Evolutionary conservation across 2,888 invertebrate species (phyloP), one percentile per base, ranked within the genome.

Genomic region (Conops quadrifasciatus): DNA sequence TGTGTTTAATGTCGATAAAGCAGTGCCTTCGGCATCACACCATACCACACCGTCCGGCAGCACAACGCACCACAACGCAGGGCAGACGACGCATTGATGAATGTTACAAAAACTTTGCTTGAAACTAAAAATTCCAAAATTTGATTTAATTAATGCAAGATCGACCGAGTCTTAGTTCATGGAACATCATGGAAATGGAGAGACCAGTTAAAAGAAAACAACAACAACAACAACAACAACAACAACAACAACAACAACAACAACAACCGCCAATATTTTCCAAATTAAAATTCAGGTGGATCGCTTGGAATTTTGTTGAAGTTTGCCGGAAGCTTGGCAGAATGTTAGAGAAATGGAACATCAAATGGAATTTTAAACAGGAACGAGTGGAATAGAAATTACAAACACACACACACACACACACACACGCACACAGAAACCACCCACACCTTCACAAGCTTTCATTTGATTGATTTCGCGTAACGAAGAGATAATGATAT

Each of bases 61-160:
- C 36, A n/a, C n/a, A n/a, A n/a, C n/a, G n/a, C n/a, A n/a, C 21
- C 53, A 53, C 21, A 5, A 2, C 1, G 3, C 53, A 2, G 4
- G 11, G n/a, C 45, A 68, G 45, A 36, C 45, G 7, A 36, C 62
- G 28, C 47, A 63, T 47, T 47, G 47, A 63, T 63, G 69, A 24
- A 43, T 58, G 58, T 58, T 64, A 49, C 70, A 70, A 59, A 70
- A 70, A 65, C 24, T 70, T 58, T 15, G 58, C 21, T 58, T 36
- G 21, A 47, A 56, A 62, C 62, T 62, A 69, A 69, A 63, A 69
- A 63, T 56, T 51, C 63, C 45, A 24, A 69, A 63, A 49, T 47
- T 63, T 63, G 13, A 63, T 66, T 36, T 30, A 66, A 53, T 66
- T 66, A 58, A 58, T 58, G 66, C 53, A 36, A 30, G 28, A 36